Evolutionary conservation across 2,888 invertebrate genomes (phyloP), one percentile per base, ranked within the genome.

Genomic region (Abrostola tripartita): DNA sequence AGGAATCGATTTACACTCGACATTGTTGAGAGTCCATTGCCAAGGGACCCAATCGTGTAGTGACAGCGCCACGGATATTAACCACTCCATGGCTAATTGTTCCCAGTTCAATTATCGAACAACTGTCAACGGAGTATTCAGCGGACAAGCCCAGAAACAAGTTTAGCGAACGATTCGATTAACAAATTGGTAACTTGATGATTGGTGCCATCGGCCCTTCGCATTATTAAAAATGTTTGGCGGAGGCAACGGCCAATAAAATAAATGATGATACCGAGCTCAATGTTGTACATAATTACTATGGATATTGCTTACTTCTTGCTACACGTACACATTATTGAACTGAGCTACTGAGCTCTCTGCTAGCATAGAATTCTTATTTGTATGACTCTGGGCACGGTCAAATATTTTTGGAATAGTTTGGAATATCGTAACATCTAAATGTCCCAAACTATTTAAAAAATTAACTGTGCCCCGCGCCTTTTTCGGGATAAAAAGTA

Each of bases 31-130:
- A 87, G 88, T 83, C 85, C 83, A 84, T 80, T 85, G 86, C 86
- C 85, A 82, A 82, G 88, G 89, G 89, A 87, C 83, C 86, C 85
- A 87, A 89, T 89, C 87, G 84, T 84, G 86, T 86, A 84, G 84
- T 92, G 92, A 91, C 92, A 92, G 88, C 84, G 81, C 81, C 89
- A 87, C 88, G 89, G 91, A 92, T 92, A 93, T 92, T 92, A 91
- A 88, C 91, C 93, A 92, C 93, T 93, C 92, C 86, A 90, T 88
- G 83, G 90, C 89, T 93, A 93, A 94, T 93, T 93, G 93, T 93
- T 89, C 92, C 88, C 88, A 87, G 92, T 92, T 91, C 93, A 92
- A 93, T 93, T 94, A 94, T 92, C 91, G 90, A 89, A 88, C 92
- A 92, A 89, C 91, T 91, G 92, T 92, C 93, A 92, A 84, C 88